A percentile compares a stretch with the other conserved stretches of the same genome.
These are phyloP conservation scores for Drosophila repleta DNA, from an alignment of 1,140 invertebrate genomes.

Conservation along the genomic window DNA sequence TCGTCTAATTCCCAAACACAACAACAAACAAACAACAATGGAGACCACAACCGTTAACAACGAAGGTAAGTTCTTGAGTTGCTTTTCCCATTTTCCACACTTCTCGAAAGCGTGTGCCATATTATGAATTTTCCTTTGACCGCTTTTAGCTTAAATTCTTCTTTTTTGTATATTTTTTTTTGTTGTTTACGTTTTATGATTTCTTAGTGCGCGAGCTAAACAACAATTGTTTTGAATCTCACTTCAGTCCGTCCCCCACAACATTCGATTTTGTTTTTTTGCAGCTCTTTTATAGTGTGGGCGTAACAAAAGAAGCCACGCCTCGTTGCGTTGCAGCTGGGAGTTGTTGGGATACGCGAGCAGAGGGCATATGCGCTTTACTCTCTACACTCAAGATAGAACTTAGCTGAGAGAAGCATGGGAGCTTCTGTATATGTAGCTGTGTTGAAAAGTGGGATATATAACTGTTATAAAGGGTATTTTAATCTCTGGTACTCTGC, in stretches of 20 bases:
- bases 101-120: not conserved
- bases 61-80: slow-evolving; percentile 40
- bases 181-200: slow-evolving; percentile 1
- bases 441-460: no score
- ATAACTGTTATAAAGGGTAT: not conserved
- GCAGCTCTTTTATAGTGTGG: slow-evolving; percentile 32
- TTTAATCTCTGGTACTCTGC: not conserved
- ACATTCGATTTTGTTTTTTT: slow-evolving; percentile 21
- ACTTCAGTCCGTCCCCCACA: not conserved
- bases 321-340: slow-evolving; percentile 52
- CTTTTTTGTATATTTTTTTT: not conserved
- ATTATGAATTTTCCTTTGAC: slow-evolving; percentile 2
- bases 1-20: slow-evolving; percentile 5
- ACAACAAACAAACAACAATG: slow-evolving; percentile 35
- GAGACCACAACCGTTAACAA: slow-evolving; percentile 50
- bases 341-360: slow-evolving; percentile 14
- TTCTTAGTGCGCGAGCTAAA: slow-evolving; percentile 15
- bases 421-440: no score
- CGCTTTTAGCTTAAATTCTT: slow-evolving; percentile 6
- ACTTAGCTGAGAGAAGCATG: no score
- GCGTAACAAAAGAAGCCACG: slow-evolving; percentile 53
- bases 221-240: slow-evolving; percentile 25
- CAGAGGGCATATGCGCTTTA: not conserved
- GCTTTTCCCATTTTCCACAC: not conserved
- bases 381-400: no score